These are phyloP conservation scores for Echinometra lucunter DNA, from an alignment of 53 echinoderm and acorn worm species.

Conservation along the genomic window DNA sequence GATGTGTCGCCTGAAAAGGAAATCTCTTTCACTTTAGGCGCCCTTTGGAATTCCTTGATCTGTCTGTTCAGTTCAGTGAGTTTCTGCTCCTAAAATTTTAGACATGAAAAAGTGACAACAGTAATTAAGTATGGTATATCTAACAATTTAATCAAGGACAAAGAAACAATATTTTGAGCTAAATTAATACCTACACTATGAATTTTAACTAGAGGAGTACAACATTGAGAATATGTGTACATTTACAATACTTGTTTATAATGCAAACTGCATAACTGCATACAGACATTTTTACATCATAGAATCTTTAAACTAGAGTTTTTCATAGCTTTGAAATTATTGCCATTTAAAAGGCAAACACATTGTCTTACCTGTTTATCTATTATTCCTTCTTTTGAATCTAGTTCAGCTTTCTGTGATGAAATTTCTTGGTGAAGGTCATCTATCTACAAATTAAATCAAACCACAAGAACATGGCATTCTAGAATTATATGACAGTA, in stretches of 20 bases:
- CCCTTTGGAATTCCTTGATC: conserved; percentile 69
- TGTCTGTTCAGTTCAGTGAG: conserved; percentile 74
- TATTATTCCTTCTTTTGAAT: conserved; percentile 79
- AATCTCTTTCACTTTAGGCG: conserved; percentile 70
- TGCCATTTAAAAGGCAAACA: background rate
- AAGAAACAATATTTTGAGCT: background rate
- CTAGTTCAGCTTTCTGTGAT: conserved; percentile 75
- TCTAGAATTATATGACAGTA: background rate
- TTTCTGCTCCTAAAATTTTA: conserved; percentile 76
- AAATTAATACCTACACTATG: background rate
- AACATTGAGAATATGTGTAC: no score
- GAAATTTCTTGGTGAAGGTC: conserved; percentile 76
- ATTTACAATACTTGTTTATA: no score
- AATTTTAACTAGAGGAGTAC: background rate
- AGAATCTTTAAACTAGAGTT: no score
- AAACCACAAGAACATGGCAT: background rate
- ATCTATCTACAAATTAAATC: conserved; percentile 71
- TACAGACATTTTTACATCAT: no score
- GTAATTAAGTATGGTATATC: background rate
- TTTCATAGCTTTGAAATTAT: background rate
- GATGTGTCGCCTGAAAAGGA: conserved; percentile 60
- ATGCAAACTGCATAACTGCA: no score
- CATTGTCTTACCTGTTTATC: conserved; percentile 67
- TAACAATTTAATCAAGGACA: background rate
- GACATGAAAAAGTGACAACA: background rate